phyloP scores from a whole-genome alignment of 2,113 vertebrate species.

The Xenopus laevis region DNA sequence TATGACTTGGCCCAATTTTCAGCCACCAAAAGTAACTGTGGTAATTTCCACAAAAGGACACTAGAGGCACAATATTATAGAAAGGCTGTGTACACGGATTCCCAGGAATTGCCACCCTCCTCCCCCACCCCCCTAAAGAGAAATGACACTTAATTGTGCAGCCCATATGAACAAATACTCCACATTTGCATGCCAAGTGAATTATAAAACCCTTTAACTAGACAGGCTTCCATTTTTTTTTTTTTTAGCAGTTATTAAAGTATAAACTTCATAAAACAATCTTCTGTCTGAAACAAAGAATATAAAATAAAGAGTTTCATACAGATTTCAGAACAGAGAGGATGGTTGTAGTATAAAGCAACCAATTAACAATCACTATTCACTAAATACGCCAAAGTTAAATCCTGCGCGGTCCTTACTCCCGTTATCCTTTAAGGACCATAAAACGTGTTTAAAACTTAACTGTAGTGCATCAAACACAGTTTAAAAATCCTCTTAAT shows the following conservation, averaged over 20 bases:
- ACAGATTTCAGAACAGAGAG: slow-evolving; percentile 27
- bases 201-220: slow-evolving; percentile 22
- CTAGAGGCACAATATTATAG: slow-evolving; percentile 35
- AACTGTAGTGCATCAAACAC: slow-evolving; percentile 61
- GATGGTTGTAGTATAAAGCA: slow-evolving; percentile 21
- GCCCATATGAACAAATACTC: not conserved
- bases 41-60: slow-evolving; percentile 14
- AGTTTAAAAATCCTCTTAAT: slow-evolving; percentile 57
- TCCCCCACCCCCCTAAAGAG: not conserved
- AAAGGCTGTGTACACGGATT: slow-evolving; percentile 22
- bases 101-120: not conserved
- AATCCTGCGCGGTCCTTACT: slow-evolving; percentile 57
- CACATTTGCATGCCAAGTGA: slow-evolving; percentile 29
- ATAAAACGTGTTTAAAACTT: slow-evolving; percentile 56
- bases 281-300: slow-evolving; percentile 22
- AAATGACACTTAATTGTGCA: not conserved
- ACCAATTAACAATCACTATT: slow-evolving; percentile 58
- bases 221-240: not conserved
- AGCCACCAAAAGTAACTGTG: too few species aligned
- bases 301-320: not conserved
- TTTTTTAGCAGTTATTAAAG: slow-evolving; percentile 3
- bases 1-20: too few species aligned
- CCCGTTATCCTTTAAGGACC: slow-evolving; percentile 52
- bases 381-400: slow-evolving; percentile 57
- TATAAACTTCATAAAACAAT: slow-evolving; percentile 19